These are phyloP conservation scores for Ictalurus furcatus DNA, from an alignment of 2,113 vertebrate species.

Conservation along the genomic window DNA sequence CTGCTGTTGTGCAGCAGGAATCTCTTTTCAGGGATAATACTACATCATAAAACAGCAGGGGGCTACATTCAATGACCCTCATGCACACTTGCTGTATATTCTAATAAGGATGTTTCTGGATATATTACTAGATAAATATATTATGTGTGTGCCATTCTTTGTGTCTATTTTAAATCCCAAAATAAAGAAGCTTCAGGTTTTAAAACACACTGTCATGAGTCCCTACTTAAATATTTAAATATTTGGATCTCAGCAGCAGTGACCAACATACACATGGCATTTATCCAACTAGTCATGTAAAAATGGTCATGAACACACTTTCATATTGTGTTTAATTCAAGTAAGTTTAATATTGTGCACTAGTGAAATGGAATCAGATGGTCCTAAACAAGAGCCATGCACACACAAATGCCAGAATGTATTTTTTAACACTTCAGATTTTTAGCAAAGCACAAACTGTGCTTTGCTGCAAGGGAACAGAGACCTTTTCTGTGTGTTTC, in stretches of 20 bases:
- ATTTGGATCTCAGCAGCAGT: background rate
- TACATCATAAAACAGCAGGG: background rate
- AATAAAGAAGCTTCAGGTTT: background rate
- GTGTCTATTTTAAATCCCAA: background rate
- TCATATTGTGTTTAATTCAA: slow-evolving; percentile 67
- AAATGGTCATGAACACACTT: background rate
- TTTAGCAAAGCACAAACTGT: background rate
- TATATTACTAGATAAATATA: background rate
- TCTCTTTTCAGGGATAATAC: background rate
- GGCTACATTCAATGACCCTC: background rate
- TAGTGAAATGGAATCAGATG: slow-evolving; percentile 71
- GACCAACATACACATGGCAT: background rate
- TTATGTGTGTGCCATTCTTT: background rate
- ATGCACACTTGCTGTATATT: background rate
- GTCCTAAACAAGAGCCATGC: slow-evolving; percentile 13
- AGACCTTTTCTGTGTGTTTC: background rate
- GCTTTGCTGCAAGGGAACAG: background rate
- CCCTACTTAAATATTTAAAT: background rate
- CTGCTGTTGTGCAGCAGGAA: slow-evolving; percentile 4
- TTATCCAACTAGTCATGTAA: background rate
- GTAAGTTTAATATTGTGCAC: slow-evolving; percentile 86
- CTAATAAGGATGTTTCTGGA: background rate
- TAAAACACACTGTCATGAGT: background rate
- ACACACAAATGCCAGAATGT: slow-evolving; percentile 64
- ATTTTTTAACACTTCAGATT: slow-evolving; percentile 16